Base-by-base conservation (phyloP, 1,140 invertebrate species). In the Aradophagus sp. region DNA sequence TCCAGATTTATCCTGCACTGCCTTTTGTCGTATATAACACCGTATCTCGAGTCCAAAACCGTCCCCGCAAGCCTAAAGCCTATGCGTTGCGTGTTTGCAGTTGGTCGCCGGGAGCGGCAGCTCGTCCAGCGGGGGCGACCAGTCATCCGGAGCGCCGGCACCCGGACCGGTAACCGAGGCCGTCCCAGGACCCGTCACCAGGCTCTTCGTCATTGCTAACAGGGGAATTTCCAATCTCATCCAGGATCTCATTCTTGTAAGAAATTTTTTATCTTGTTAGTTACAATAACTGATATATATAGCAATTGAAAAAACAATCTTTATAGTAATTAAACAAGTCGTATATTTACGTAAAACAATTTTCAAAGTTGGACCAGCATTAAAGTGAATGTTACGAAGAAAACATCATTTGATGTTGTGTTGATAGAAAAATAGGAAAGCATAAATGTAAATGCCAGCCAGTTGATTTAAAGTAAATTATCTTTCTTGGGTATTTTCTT, bases 141-240 rank as follows among this genome's bases (percentile, higher is more conserved):
- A 89, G 44, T 86, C 86, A 23, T 87, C 83, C 11, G 86, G 85
- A 45, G 83, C 85, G 1, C 83, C 87, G 1, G 86, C 85, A 26
- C 85, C 87, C 87, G 88, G 63, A 87, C 87, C 65, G 38, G 77
- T 26, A 88, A 91, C 77, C 87, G 92, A 93, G 78, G 93, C 93
- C 48, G 91, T 94, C 61, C 93, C 93, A 80, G 93, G 93, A 78
- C 93, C 93, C 10, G 90, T 94, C 67, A 95, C 93, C 34, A 88
- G 93, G 78, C 88, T 94, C 5, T 93, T 94, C 78, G 92, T 95
- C 68, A 90, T 95, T 65, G 92, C 92, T 68, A 95, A 95, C 81
- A 86, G 93, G 70, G 93, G 93, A 61, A 89, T 94, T 73, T 91
- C 93, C 72, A 94, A 94, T 81, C 88, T 95, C 69, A 89, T 94